Percentiles rank a stretch among this genome's conserved stretches.
These are phyloP conservation scores for Lipophrys pholis DNA, from an alignment of 2,113 vertebrate genomes.

Conservation along the genomic window DNA sequence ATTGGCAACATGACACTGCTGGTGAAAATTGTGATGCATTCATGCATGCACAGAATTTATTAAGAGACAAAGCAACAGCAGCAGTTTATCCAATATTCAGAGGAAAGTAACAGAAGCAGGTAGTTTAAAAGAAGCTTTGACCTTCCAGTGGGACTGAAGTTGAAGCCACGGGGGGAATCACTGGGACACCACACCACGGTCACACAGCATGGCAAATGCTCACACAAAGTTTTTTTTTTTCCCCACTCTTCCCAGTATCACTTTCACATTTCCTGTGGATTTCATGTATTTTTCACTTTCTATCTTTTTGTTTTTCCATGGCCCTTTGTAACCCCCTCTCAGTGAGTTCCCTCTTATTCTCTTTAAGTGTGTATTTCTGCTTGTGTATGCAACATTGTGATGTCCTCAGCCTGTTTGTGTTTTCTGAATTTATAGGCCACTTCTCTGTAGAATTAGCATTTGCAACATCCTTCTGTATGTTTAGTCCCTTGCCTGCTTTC, in stretches of 20 bases:
- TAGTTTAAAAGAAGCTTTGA: slow-evolving; percentile 47
- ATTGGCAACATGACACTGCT: no score
- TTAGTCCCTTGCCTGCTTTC: slow-evolving; percentile 17
- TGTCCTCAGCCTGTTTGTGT: slow-evolving; percentile 48
- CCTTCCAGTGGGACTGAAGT: slow-evolving; percentile 51
- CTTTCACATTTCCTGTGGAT: slow-evolving; percentile 9
- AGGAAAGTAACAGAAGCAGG: slow-evolving; percentile 22
- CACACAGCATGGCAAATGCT: slow-evolving; percentile 24
- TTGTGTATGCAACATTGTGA: slow-evolving; percentile 50
- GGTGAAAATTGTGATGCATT: no score
- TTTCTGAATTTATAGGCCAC: slow-evolving; percentile 14
- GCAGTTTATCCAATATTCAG: neutral
- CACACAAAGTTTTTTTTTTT: slow-evolving; percentile 42
- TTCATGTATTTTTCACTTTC: slow-evolving; percentile 7
- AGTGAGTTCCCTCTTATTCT: slow-evolving; percentile 33
- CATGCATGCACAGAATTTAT: neutral
- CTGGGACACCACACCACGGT: slow-evolving; percentile 7
- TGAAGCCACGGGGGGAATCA: slow-evolving; percentile 49
- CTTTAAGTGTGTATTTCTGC: slow-evolving; percentile 56
- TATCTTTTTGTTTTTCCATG: slow-evolving; percentile 22
- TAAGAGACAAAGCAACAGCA: slow-evolving; percentile 12
- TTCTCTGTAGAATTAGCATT: slow-evolving; percentile 31
- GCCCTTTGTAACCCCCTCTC: slow-evolving; percentile 4
- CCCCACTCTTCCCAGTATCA: slow-evolving; percentile 26
- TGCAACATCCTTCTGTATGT: slow-evolving; percentile 31